Base-by-base conservation (phyloP, 2,113 vertebrate genomes). In the Gambusia affinis region DNA sequence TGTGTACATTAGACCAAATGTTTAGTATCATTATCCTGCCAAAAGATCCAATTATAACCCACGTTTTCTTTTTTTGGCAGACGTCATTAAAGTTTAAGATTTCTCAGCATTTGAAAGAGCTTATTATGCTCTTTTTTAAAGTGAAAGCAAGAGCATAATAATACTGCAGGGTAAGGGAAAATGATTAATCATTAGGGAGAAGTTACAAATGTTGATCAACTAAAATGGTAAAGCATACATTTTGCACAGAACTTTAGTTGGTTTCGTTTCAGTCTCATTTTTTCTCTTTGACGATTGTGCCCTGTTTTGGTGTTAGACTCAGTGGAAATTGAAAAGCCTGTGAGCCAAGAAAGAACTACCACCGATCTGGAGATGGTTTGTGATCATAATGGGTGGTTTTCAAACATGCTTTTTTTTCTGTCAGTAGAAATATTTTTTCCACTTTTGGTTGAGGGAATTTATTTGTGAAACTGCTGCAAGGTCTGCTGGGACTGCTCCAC, bases 401-500 rank as follows among this genome's bases (percentile, higher is more conserved):
- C 19, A 57, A 57, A 57, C 24, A 57, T n/a, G 11, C 24, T 24
- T 57, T 57, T 51, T 51, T 22, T 30, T 33, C 37, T 24, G 24
- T 11, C 27, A 72, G 61, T 33, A 24, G 29, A 29, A 39, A 5
- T 12, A 28, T 29, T 6, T 35, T 47, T 67, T 63, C 51, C 27
- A 14, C 54, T 67, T 39, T 12, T 42, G 79, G 76, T 65, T 60
- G 31, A 37, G 51, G 35, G 57, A 71, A 79, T 67, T 77, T 81
- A 79, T 86, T 63, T 78, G 72, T 61, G 33, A 51, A 76, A 33
- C 60, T 64, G 65, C 70, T 71, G 62, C 19, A 66, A 81, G 80
- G 78, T 69, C 17, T 39, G 24, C n/a, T 11, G 75, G 76, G 86
- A 83, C 28, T 24, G 74, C 69, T 85, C 75, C 79, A 85, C 76